Evolutionary conservation across 2,113 vertebrate species (phyloP), one percentile per base, ranked within the genome.

Genomic region (Menura novaehollandiae): DNA sequence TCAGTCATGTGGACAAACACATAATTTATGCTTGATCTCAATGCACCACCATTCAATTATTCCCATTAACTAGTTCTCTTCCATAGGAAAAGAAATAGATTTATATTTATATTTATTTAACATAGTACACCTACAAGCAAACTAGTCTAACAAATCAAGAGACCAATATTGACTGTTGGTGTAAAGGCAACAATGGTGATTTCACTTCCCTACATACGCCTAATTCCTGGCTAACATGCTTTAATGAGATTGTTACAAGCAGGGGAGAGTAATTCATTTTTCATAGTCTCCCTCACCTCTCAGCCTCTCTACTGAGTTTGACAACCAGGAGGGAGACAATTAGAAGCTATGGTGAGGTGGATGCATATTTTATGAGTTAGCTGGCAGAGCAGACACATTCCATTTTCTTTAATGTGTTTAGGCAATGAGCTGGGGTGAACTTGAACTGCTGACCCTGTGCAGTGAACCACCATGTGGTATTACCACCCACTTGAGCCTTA

Each of bases 321-420:
- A 83, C 67, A 96, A 63, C 49, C 30, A 74, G 41, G 27, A 86
- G 88, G 59, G 43, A 91, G 59, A 67, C 58, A 94, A 94, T 93
- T 96, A 94, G 67, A 53, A 93, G 85, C 63, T 41, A 23, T 60
- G 53, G 74, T 26, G 47, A 90, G 21, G 27, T 74, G 5, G n/a
- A 86, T 95, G 67, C 59, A 93, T 93, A 80, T 71, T 91, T 94
- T 88, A 83, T 73, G 63, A 91, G 51, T 15, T 55, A 58, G 47
- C 51, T 79, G 46, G n/a, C 82, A 71, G 55, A 85, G 37, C n/a
- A 15, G 41, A 69, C 13, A 2, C 22, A 39, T 11, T 85, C 30
- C 6, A 17, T 80, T 90, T 94, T 52, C 79, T 88, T 93, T 88
- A 93, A 85, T 63, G 11, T 39, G 21, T 85, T 94, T 85, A 85